Conservation (phyloP, 1,140 invertebrate genomes). For the Phocides pigmalion region DNA sequence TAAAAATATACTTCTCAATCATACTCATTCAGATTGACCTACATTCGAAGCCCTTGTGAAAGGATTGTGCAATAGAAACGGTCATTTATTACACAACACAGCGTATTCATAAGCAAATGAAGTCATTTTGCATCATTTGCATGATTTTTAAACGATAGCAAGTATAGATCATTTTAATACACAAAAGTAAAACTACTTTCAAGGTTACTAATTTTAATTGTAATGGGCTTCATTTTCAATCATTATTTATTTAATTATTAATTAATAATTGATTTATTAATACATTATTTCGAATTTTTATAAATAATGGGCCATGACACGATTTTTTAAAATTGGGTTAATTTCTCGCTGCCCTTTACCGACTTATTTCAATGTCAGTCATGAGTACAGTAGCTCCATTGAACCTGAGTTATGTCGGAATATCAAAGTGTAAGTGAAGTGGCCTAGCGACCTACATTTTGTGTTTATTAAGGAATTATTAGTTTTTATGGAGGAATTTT, state of each 20-base stretch:
- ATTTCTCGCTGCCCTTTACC: slow-evolving; percentile 80
- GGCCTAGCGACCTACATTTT: slow-evolving; percentile 83
- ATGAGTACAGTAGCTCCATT: slow-evolving; percentile 79
- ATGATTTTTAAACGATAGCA: slow-evolving; percentile 43
- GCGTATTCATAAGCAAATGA: slow-evolving; percentile 79
- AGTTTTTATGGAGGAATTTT: slow-evolving; percentile 62
- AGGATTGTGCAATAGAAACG: slow-evolving; percentile 84
- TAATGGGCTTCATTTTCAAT: too few species aligned
- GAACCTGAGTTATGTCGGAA: slow-evolving; percentile 80
- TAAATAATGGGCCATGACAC: slow-evolving; percentile 68
- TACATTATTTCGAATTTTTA: slow-evolving; percentile 36
- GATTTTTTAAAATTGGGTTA: slow-evolving; percentile 76
- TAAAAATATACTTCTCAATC: slow-evolving; percentile 56
- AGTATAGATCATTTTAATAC: slow-evolving; percentile 38
- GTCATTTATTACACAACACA: slow-evolving; percentile 83
- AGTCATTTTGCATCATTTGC: slow-evolving; percentile 75
- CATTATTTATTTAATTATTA: background rate
- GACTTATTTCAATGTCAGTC: slow-evolving; percentile 83
- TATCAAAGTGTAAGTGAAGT: slow-evolving; percentile 83
- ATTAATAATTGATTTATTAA: background rate
- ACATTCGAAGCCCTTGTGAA: slow-evolving; percentile 82
- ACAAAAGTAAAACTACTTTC: slow-evolving; percentile 30
- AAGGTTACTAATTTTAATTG: background rate
- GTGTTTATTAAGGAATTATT: slow-evolving; percentile 71
- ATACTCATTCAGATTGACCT: slow-evolving; percentile 79